phyloP scores from a whole-genome alignment of 2,113 vertebrate species.

The Alethe castanea region DNA sequence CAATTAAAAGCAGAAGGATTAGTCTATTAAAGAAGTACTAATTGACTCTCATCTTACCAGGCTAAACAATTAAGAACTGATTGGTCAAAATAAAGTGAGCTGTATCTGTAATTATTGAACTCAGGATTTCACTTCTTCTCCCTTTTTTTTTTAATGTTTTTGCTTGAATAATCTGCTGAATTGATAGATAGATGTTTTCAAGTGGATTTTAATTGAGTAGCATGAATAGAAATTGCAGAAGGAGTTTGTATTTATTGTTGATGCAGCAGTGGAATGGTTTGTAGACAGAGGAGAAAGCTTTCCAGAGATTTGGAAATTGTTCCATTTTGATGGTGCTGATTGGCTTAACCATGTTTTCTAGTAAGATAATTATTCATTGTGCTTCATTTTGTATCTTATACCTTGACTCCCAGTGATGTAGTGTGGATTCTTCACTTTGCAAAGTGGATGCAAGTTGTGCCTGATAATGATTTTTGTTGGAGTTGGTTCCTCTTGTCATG shows the following conservation, averaged over 20 bases:
- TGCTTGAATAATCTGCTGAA: neutral
- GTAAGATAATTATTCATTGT: neutral
- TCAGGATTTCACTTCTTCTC: neutral
- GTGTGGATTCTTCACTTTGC: neutral
- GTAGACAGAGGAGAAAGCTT: neutral
- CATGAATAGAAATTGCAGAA: neutral
- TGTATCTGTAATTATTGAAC: conserved; percentile 59
- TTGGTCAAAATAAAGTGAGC: conserved; percentile 49
- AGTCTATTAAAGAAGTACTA: conserved; percentile 64
- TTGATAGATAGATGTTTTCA: neutral
- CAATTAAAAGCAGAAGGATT: conserved; percentile 72
- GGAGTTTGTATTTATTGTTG: neutral
- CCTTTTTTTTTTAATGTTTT: neutral
- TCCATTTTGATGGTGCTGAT: neutral
- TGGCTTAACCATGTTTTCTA: neutral
- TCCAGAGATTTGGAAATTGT: neutral
- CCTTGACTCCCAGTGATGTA: neutral
- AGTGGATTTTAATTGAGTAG: conserved; percentile 13
- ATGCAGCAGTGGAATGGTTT: neutral
- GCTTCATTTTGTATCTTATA: neutral
- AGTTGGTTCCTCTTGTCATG: neutral
- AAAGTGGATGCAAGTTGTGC: neutral
- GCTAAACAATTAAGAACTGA: conserved; percentile 55
- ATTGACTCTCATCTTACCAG: conserved; percentile 60
- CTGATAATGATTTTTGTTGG: neutral